Conservation (phyloP, 2,888 invertebrate species). For the Drosophila meridiana region DNA sequence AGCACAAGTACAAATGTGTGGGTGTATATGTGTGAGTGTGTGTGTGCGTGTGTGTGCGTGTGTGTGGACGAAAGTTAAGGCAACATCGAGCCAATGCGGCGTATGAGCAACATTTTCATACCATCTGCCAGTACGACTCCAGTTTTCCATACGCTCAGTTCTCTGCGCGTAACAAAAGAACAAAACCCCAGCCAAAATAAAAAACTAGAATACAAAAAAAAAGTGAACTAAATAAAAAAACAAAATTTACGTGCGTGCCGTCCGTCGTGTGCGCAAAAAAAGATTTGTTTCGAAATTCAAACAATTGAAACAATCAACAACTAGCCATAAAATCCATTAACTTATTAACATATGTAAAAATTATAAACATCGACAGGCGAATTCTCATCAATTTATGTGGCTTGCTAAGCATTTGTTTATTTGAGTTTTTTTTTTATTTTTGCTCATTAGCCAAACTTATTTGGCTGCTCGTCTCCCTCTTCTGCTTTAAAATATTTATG, state of each 20-base stretch:
- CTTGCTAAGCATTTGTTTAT: constrained; percentile 16
- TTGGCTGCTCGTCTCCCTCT: background rate
- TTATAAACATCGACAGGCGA: constrained; percentile 57
- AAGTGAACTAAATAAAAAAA: constrained; percentile 24
- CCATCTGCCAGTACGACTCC: constrained; percentile 62
- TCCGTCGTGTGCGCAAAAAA: constrained; percentile 26
- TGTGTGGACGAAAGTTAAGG: constrained; percentile 45
- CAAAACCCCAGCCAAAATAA: background rate
- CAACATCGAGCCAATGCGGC: constrained; percentile 67
- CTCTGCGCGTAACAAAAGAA: constrained; percentile 44
- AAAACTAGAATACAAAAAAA: constrained; percentile 10
- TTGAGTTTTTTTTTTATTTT: background rate
- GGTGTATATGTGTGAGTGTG: background rate
- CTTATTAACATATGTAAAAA: constrained; percentile 64
- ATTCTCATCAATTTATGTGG: constrained; percentile 33
- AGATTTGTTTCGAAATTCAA: constrained; percentile 46
- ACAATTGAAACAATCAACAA: constrained; percentile 57
- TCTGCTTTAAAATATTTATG: constrained; percentile 58
- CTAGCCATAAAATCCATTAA: constrained; percentile 56
- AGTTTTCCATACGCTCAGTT: constrained; percentile 70
- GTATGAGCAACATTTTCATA: constrained; percentile 64
- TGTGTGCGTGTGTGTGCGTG: background rate
- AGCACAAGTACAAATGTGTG: constrained; percentile 59
- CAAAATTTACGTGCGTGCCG: constrained; percentile 51
- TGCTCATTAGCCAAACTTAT: background rate